Conservation (phyloP, 2,797 vertebrate genomes). For the Propithecus deckenii region DNA sequence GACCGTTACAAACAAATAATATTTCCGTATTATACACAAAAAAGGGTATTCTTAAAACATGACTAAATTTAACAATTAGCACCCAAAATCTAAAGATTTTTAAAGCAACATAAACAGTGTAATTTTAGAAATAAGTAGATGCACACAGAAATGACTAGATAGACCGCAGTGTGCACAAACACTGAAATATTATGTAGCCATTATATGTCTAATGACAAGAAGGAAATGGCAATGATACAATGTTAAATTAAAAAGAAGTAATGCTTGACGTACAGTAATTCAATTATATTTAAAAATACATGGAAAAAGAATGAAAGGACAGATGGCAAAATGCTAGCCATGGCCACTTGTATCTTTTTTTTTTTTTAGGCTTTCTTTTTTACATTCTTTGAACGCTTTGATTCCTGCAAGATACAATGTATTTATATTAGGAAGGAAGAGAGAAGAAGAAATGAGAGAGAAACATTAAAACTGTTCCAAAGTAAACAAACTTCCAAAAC, state of each 20-base stretch:
- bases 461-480: too few species aligned
- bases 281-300: background rate
- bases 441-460: background rate
- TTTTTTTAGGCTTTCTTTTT: background rate
- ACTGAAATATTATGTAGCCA: background rate
- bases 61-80: background rate
- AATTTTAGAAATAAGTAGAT: background rate
- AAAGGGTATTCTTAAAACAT: background rate
- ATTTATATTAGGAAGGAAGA: background rate
- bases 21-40: background rate
- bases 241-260: background rate
- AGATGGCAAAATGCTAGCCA: background rate
- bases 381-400: background rate
- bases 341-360: background rate
- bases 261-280: background rate
- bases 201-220: background rate
- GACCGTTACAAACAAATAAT: background rate
- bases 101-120: background rate
- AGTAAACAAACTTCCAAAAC: background rate
- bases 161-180: background rate
- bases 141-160: background rate
- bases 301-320: background rate
- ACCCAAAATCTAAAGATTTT: background rate
- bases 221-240: background rate
- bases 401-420: background rate